phyloP scores from a whole-genome alignment of 2,113 vertebrate species.

The Salvelinus fontinalis region DNA sequence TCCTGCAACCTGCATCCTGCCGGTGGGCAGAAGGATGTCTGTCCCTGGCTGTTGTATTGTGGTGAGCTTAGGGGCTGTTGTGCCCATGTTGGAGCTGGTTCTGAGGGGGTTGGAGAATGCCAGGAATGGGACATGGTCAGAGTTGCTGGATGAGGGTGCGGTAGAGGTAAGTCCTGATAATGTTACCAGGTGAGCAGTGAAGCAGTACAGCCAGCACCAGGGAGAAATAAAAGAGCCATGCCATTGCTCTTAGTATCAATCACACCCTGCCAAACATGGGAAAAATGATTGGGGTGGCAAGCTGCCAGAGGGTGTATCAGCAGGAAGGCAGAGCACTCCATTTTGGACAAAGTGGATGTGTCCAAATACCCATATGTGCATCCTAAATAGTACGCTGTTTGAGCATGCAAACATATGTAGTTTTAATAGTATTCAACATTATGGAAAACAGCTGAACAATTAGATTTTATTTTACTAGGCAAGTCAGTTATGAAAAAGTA shows the following conservation, averaged over 20 bases:
- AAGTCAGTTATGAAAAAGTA: no score
- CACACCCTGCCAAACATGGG: constrained; percentile 23
- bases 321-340: no score
- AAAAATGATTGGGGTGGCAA: neutral
- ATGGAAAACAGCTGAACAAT: no score
- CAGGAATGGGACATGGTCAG: neutral
- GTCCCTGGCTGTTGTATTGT: neutral
- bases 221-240: constrained; percentile 1
- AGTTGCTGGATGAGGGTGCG: constrained; percentile 15
- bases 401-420: no score
- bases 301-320: neutral
- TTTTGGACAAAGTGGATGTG: no score
- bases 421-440: no score
- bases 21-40: neutral
- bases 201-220: constrained; percentile 17
- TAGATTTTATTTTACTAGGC: no score
- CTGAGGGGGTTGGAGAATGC: neutral
- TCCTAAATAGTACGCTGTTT: no score
- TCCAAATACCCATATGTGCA: no score
- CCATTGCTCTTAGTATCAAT: constrained; percentile 39
- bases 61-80: neutral
- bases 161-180: constrained; percentile 27
- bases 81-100: neutral
- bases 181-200: constrained; percentile 37
- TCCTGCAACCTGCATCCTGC: neutral